Evolutionary conservation across 2,113 vertebrate species (phyloP), one percentile per base, ranked within the genome.

Genomic region (Vulpes vulpes): DNA sequence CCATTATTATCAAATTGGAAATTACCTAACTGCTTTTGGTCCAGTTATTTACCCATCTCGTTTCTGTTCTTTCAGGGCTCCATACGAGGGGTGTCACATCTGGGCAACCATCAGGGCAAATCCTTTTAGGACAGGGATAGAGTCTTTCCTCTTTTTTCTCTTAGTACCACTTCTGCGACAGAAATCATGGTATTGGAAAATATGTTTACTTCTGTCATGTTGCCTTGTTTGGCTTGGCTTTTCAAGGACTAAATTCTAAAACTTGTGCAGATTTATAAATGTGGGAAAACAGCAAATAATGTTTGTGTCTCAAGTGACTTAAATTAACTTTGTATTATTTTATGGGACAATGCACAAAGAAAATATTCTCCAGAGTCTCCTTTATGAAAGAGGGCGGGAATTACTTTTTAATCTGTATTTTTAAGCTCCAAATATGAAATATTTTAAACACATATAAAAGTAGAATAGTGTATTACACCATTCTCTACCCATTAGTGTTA

Each of bases 311-410:
- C 65, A 69, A 69, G 53, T 38, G 12, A 91, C 86, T 74, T 64
- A 80, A 90, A 91, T 85, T 35, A 85, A 57, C 32, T 90, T 80
- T 94, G 71, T 59, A 80, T 79, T 80, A 51, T 86, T 80, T 94
- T 86, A 74, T 32, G 10, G 25, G 89, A 69, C 14, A 25, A 57
- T 62, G 90, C 60, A 49, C n/a, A 90, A 90, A 90, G 79, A 91
- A 57, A 88, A 87, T 78, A 78, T 69, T 38, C 23, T 93, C 79
- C 53, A 59, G 62, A 89, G 69, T 16, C 15, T 74, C 30, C 8
- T 74, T 88, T 87, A 38, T 53, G 62, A 94, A 91, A 74, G 59
- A 60, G 11, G 49, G 4, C 19, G 51, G 51, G 2, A 55, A 53
- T 79, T 64, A 80, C 17, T 23, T 91, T 78, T 80, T n/a, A 85